Evolutionary conservation across 2,888 invertebrate genomes (phyloP), one percentile per base, ranked within the genome.

Genomic region (Opisthograptis luteolata): DNA sequence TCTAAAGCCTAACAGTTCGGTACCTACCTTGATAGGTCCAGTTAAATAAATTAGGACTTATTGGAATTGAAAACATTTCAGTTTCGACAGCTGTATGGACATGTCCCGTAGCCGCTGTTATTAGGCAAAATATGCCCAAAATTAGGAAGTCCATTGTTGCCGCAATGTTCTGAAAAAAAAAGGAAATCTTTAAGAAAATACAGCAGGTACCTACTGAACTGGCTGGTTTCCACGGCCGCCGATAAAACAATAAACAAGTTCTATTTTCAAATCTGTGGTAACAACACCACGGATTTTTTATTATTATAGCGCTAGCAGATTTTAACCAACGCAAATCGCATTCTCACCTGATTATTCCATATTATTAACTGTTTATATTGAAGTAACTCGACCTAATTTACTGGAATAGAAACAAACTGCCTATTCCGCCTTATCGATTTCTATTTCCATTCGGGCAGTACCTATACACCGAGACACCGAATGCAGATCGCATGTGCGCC

Each of bases 11-110:
- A n/a, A n/a, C n/a, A n/a, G n/a, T n/a, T n/a, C n/a, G n/a, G n/a
- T n/a, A n/a, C n/a, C n/a, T 82, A 93, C 94, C 94, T 89, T 94
- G 93, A 66, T 92, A 92, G 6, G 94, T 95, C 96, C 96, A 96
- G 76, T 96, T 95, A 76, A 96, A 96, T 73, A 95, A 91, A 62
- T 93, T 91, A 0, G 96, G 96, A 59, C 94, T 94, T 70, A 96
- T 93, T 61, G 94, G 93, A 73, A 96, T 94, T 22, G 95, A 93
- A 83, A 96, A 96, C 73, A 96, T 94, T 87, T 96, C 95, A 0
- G 95, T 94, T 79, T 93, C 93, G 28, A 93, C 83, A 7, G 94
- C 92, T 78, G 92, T 93, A 73, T 88, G 82, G 2, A 75, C 68
- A 45, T 84, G 78, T 10, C 65, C 61, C 9, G 68, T 62, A n/a